Percentiles rank a stretch among this genome's conserved stretches.
phyloP scores from a whole-genome alignment of 53 echinoderm and acorn worm genomes.

The Mesocentrotus franciscanus region DNA sequence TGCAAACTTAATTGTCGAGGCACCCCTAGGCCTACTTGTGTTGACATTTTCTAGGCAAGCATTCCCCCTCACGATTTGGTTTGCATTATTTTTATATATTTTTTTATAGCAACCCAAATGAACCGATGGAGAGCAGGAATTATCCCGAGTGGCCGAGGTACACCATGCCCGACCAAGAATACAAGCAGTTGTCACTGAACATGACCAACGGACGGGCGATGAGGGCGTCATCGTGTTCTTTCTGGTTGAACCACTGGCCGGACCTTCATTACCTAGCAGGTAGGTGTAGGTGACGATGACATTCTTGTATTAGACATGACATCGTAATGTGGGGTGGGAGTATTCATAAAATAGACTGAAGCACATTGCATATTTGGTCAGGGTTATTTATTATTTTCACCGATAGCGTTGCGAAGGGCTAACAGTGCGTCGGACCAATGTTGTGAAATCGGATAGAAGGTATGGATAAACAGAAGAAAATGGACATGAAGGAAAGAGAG shows the following conservation, averaged over 20 bases:
- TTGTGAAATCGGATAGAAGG: no score
- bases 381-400: no score
- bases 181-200: constrained; percentile 65
- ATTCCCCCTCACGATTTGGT: not conserved
- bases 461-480: no score
- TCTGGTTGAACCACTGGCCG: constrained; percentile 50
- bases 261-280: constrained; percentile 50
- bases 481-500: no score
- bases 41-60: no score
- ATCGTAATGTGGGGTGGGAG: not conserved
- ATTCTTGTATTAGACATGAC: not conserved
- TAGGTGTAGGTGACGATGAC: not conserved
- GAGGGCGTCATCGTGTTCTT: constrained; percentile 66
- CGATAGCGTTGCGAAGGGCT: no score
- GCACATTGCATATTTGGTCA: not conserved
- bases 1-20: no score
- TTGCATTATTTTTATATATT: not conserved
- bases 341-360: not conserved
- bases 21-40: no score
- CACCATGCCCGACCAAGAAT: constrained; percentile 68
- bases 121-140: not conserved
- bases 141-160: constrained; percentile 65
- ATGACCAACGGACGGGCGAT: constrained; percentile 71
- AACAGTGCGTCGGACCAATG: no score
- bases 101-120: constrained; percentile 47